A percentile compares a stretch with the other conserved stretches of the same genome.
phyloP scores from a whole-genome alignment of 2,888 invertebrate species.

The Hypomecis atomaria region DNA sequence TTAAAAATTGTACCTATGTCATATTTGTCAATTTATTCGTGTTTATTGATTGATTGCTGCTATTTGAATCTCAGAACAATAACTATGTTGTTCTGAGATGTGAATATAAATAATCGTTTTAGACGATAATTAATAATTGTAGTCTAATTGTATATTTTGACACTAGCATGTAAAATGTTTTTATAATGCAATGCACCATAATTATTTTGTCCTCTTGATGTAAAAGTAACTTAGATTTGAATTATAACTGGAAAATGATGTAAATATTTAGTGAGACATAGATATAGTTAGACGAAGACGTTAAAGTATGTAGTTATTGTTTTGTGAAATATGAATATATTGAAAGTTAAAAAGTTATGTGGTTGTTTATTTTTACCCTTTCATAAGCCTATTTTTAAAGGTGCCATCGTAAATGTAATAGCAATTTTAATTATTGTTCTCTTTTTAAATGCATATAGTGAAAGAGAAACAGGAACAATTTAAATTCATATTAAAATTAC shows the following conservation, averaged over 20 bases:
- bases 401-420: too few species aligned
- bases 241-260: conserved; percentile 52
- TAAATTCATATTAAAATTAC: too few species aligned
- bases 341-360: conserved; percentile 72
- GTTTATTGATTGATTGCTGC: too few species aligned
- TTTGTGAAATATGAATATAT: conserved; percentile 82
- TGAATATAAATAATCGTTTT: conserved; percentile 52
- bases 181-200: conserved; percentile 24
- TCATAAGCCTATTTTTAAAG: too few species aligned
- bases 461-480: too few species aligned
- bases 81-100: conserved; percentile 29
- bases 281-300: conserved; percentile 64
- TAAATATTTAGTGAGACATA: conserved; percentile 73
- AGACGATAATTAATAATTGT: conserved; percentile 36
- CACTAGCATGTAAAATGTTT: conserved; percentile 42
- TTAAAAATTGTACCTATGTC: too few species aligned
- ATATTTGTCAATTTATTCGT: too few species aligned
- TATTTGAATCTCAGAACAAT: too few species aligned
- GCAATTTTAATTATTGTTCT: too few species aligned
- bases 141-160: conserved; percentile 65
- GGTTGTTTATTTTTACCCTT: conserved; percentile 48
- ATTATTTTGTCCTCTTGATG: conserved; percentile 19
- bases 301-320: conserved; percentile 70
- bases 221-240: conserved; percentile 31
- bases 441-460: too few species aligned